These are phyloP conservation scores for Datnioides undecimradiatus DNA, from an alignment of 2,113 vertebrate genomes.

Conservation along the genomic window DNA sequence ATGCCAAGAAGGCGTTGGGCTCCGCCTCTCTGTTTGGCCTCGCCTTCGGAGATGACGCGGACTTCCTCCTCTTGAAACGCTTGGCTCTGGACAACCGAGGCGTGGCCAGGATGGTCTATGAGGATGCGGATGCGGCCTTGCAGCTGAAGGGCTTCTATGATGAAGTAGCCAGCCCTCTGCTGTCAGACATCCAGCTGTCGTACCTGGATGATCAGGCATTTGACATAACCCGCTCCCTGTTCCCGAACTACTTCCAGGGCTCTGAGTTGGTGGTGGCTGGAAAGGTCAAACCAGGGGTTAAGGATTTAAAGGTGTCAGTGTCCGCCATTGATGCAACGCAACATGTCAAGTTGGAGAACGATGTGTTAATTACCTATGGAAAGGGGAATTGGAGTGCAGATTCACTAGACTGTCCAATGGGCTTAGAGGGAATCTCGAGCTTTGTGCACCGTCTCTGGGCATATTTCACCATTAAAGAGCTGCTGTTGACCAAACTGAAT, in stretches of 20 bases:
- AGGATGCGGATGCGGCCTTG: constrained; percentile 85
- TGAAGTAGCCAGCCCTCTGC: constrained; percentile 87
- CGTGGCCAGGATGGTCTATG: constrained; percentile 84
- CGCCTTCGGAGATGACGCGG: constrained; percentile 89
- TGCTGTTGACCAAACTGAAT: constrained; percentile 84
- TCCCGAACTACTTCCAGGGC: constrained; percentile 89
- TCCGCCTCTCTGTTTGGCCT: constrained; percentile 86
- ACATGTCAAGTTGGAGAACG: constrained; percentile 74
- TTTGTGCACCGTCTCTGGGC: constrained; percentile 89
- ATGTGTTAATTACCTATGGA: constrained; percentile 65
- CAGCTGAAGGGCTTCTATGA: constrained; percentile 88
- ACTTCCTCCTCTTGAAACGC: constrained; percentile 84
- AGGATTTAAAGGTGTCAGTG: constrained; percentile 81
- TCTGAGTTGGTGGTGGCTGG: constrained; percentile 89
- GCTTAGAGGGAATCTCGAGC: constrained; percentile 68
- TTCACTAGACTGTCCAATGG: constrained; percentile 61
- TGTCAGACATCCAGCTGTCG: constrained; percentile 86
- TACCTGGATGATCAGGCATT: constrained; percentile 84
- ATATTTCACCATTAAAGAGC: constrained; percentile 88
- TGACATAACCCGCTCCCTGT: constrained; percentile 82
- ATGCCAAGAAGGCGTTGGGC: constrained; percentile 82
- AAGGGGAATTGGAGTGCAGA: constrained; percentile 61
- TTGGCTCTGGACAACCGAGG: constrained; percentile 87
- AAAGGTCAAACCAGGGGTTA: constrained; percentile 78
- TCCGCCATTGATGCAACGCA: constrained; percentile 78